These are phyloP conservation scores for Triops cancriformis DNA, from an alignment of 1,140 invertebrate genomes.

Conservation along the genomic window DNA sequence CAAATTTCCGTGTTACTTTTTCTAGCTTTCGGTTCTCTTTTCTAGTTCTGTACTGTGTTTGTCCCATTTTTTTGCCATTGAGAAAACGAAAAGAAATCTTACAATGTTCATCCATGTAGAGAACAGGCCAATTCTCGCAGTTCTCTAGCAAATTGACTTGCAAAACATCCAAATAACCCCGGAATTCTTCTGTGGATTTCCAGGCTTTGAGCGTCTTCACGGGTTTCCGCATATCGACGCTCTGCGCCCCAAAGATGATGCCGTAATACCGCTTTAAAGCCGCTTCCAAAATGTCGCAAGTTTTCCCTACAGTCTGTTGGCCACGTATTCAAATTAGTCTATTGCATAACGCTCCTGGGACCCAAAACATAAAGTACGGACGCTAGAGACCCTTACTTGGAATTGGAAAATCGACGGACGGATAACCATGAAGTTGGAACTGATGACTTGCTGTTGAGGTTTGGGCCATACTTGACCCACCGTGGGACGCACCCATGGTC, in stretches of 20 bases:
- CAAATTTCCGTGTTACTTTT: conserved; percentile 27
- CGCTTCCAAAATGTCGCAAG: conserved; percentile 48
- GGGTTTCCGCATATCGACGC: conserved; percentile 35
- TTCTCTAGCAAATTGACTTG: conserved; percentile 44
- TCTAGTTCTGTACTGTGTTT: neutral
- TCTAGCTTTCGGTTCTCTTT: neutral
- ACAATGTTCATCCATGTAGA: conserved; percentile 65
- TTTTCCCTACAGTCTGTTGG: conserved; percentile 37
- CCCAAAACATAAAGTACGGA: neutral
- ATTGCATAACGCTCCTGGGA: neutral
- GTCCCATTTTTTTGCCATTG: conserved; percentile 25
- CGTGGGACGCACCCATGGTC: conserved; percentile 38
- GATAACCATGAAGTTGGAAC: conserved; percentile 33
- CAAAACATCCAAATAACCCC: conserved; percentile 41
- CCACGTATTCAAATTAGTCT: conserved; percentile 8
- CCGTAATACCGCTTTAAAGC: conserved; percentile 47
- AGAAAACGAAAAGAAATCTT: conserved; percentile 35
- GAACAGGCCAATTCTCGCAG: conserved; percentile 50
- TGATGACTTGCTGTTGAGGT: conserved; percentile 30
- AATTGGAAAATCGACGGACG: conserved; percentile 34
- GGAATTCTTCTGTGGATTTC: conserved; percentile 34
- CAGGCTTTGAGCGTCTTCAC: conserved; percentile 33
- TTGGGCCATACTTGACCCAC: conserved; percentile 43
- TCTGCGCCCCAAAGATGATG: conserved; percentile 40
- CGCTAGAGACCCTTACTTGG: conserved; percentile 27